phyloP scores from a whole-genome alignment of 1,140 invertebrate species.

The Diorhabda carinulata region DNA sequence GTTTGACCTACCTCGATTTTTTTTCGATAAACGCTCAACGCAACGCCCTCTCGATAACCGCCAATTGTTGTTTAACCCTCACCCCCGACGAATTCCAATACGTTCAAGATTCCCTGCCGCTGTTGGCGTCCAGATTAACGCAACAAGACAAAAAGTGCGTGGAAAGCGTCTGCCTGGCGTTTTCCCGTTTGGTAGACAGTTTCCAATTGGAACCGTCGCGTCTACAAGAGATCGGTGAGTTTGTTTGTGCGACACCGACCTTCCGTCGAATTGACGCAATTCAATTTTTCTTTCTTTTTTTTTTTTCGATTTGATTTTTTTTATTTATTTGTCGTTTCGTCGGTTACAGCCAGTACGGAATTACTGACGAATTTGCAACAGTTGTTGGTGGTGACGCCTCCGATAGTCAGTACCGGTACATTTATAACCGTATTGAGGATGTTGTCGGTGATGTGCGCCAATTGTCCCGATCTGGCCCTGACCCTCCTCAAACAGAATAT shows the following conservation, averaged over 20 bases:
- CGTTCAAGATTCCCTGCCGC: slow-evolving; percentile 80
- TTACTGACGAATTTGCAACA: slow-evolving; percentile 90
- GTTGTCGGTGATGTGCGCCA: slow-evolving; percentile 91
- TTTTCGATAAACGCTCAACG: slow-evolving; percentile 96
- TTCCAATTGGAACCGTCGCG: slow-evolving; percentile 88
- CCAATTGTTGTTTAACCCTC: slow-evolving; percentile 95
- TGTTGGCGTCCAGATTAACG: slow-evolving; percentile 80
- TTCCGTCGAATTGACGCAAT: background rate
- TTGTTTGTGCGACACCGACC: background rate
- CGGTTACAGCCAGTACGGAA: slow-evolving; percentile 71
- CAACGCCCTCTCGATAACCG: slow-evolving; percentile 89
- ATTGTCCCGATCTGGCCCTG: slow-evolving; percentile 89
- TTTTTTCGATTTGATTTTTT: background rate
- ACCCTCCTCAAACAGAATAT: slow-evolving; percentile 91
- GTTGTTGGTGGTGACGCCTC: slow-evolving; percentile 85
- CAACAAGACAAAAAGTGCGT: slow-evolving; percentile 98
- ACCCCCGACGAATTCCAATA: slow-evolving; percentile 90
- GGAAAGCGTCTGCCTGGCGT: slow-evolving; percentile 94
- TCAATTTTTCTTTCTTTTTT: background rate
- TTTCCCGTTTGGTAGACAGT: slow-evolving; percentile 93
- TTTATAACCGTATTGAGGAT: slow-evolving; percentile 95
- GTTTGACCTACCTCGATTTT: slow-evolving; percentile 94
- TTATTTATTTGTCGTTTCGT: background rate
- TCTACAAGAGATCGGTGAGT: slow-evolving; percentile 78
- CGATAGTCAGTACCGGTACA: slow-evolving; percentile 86